A percentile compares a stretch with the other conserved stretches of the same genome.
phyloP scores from a whole-genome alignment of 2,888 invertebrate genomes.

The Trissolcus brochymenae region DNA sequence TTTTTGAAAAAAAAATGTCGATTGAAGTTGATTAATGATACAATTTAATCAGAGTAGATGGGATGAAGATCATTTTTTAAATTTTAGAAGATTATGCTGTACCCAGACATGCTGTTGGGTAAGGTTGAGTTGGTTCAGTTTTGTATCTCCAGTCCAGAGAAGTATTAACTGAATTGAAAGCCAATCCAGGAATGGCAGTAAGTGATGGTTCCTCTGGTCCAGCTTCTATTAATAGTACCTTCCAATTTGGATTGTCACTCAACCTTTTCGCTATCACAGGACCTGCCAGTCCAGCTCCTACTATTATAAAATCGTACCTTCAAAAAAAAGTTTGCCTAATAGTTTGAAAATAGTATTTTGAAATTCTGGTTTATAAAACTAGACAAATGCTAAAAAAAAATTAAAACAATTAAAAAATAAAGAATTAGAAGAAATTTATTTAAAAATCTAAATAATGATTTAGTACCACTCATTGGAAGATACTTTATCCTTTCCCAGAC shows the following conservation, averaged over 20 bases:
- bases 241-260: constrained; percentile 76
- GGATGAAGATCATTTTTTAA: not conserved
- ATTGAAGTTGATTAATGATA: too few species aligned
- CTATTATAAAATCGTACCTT: constrained; percentile 76
- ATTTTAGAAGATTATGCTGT: constrained; percentile 10
- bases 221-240: constrained; percentile 75
- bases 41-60: not conserved
- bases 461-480: constrained; percentile 67
- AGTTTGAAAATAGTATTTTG: too few species aligned
- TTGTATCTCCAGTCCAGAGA: constrained; percentile 78
- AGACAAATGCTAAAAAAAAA: not conserved
- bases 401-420: too few species aligned
- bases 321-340: not conserved
- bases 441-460: not conserved
- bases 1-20: too few species aligned
- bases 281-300: constrained; percentile 77
- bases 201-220: constrained; percentile 77
- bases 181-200: constrained; percentile 74
- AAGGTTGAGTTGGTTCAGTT: constrained; percentile 76
- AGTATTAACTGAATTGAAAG: constrained; percentile 72
- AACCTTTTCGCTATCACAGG: constrained; percentile 77
- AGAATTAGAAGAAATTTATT: not conserved
- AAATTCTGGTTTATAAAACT: not conserved
- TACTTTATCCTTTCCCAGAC: constrained; percentile 67
- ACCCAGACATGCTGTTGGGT: constrained; percentile 74